Base-by-base conservation (phyloP, 2,888 invertebrate species). In the Chirona hameri region DNA sequence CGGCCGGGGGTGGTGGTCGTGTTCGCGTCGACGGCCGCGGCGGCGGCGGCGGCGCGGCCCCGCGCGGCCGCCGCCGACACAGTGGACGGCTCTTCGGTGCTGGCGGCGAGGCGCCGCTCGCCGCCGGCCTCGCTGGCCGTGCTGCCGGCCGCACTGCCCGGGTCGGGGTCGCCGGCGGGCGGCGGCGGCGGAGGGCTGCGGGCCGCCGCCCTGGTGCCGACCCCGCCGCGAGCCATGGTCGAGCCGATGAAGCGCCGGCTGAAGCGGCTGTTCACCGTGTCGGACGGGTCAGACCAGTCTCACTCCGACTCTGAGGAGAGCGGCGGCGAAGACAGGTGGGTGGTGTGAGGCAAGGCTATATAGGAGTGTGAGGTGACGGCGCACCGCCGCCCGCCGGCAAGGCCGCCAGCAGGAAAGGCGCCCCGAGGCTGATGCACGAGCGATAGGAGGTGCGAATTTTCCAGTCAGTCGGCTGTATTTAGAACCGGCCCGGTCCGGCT, bases 161-260 rank as follows among this genome's bases (percentile, higher is more conserved):
- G 60, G 1, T 2, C 60, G 24, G 60, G 60, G 57, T 7, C 60
- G 60, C 18, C 24, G 2, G 14, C 60, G 60, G 24, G 18, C 24
- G 60, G 3, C 57, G 57, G 57, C 57, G 57, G 21, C 60, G 60
- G 60, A 7, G 18, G 21, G 60, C 60, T 7, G 60, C 24, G 24
- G 60, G 24, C 60, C 60, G 24, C 60, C 60, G 60, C 60, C 24
- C 52, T 52, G 15, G 5, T 52, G 2, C 24, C 60, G 24, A 2
- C 60, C 3, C 24, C 60, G 60, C 65, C n/a, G 65, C 65, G 65
- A 10, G 72, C 31, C 29, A 72, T 72, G 72, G 72, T 31, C 29
- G 72, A 72, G 72, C 72, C 72, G 72, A 72, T 72, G 15, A 52
- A 52, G 52, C 72, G 72, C 18, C 72, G 72, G 14, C 31, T 72